Percentiles rank a stretch among this genome's conserved stretches.
Conservation (phyloP, 2,888 invertebrate genomes). For the Odontomyia ornata region DNA sequence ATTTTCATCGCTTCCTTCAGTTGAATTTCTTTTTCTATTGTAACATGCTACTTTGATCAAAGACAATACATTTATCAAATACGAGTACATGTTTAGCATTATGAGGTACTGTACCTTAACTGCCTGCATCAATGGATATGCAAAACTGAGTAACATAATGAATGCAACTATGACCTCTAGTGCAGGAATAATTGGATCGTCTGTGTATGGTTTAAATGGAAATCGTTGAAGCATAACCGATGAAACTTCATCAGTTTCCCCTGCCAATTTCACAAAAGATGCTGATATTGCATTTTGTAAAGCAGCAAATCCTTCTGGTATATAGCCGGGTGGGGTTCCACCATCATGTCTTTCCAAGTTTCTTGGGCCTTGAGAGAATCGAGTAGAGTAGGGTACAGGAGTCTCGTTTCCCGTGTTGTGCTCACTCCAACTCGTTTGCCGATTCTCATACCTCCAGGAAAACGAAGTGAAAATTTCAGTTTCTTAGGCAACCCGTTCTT, state of each 20-base stretch:
- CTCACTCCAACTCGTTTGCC: constrained; percentile 70
- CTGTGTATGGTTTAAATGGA: constrained; percentile 76
- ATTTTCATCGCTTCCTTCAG: constrained; percentile 90
- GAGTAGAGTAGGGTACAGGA: constrained; percentile 72
- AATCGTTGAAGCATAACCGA: constrained; percentile 66
- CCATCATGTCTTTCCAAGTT: constrained; percentile 65
- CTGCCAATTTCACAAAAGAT: constrained; percentile 64
- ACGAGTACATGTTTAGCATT: not conserved
- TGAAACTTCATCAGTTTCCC: constrained; percentile 61
- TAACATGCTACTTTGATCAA: no score
- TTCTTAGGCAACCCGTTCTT: constrained; percentile 64
- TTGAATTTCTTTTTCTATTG: constrained; percentile 71
- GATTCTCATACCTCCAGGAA: constrained; percentile 70
- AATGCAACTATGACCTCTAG: constrained; percentile 62
- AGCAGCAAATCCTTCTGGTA: constrained; percentile 72
- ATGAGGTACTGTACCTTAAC: no score
- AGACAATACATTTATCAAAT: no score
- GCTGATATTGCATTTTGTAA: constrained; percentile 70
- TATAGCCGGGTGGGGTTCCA: constrained; percentile 70
- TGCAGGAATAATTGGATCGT: constrained; percentile 72
- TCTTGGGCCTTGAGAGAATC: constrained; percentile 75
- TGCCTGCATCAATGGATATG: constrained; percentile 79
- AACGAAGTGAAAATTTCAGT: constrained; percentile 69
- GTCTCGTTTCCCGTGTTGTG: constrained; percentile 57
- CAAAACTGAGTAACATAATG: constrained; percentile 79